A percentile compares a stretch with the other conserved stretches of the same genome.
Conservation (phyloP, 2,113 vertebrate genomes). For the Camelus dromedarius region DNA sequence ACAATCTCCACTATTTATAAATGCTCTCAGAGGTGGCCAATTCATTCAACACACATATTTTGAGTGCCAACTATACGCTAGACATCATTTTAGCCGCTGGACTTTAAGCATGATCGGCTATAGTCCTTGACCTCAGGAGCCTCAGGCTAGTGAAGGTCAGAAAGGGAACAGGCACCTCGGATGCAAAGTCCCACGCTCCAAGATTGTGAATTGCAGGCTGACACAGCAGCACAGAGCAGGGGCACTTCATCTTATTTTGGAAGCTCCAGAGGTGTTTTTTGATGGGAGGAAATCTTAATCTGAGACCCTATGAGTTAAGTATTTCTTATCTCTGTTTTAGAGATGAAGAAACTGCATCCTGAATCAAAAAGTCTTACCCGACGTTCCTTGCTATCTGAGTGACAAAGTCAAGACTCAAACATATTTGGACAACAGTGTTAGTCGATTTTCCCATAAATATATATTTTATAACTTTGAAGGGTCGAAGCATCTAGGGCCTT, state of each 20-base stretch:
- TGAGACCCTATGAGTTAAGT: background rate
- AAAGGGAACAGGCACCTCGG: background rate
- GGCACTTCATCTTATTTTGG: background rate
- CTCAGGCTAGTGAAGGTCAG: background rate
- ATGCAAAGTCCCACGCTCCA: background rate
- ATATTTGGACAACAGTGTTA: background rate
- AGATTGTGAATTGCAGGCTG: background rate
- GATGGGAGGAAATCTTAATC: background rate
- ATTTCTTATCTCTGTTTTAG: conserved; percentile 11
- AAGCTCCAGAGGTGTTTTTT: background rate
- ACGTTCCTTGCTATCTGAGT: background rate
- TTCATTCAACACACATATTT: background rate
- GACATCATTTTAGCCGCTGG: background rate
- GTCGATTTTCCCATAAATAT: background rate
- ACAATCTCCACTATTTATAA: background rate
- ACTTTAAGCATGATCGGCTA: background rate
- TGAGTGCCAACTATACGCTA: background rate
- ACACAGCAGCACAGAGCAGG: background rate
- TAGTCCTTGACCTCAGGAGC: background rate
- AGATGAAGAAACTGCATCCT: background rate
- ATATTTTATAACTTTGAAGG: background rate
- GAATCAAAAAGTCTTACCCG: background rate
- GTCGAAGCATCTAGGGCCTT: background rate
- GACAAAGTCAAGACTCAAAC: background rate
- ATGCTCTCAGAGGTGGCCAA: background rate